phyloP scores from a whole-genome alignment of 2,113 vertebrate genomes.

The Acrocephalus arundinaceus region DNA sequence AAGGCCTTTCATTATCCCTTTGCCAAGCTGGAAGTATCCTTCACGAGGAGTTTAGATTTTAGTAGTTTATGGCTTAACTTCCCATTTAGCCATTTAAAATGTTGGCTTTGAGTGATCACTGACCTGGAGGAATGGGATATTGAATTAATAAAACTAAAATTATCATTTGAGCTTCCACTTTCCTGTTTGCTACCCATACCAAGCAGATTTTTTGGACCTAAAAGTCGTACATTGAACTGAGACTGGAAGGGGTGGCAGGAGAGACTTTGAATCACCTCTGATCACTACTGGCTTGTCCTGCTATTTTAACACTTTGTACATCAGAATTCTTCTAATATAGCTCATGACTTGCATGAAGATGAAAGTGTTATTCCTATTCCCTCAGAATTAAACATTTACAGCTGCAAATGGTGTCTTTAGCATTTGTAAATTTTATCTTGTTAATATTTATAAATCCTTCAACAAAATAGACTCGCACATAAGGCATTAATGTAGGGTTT shows the following conservation, averaged over 20 bases:
- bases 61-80: neutral
- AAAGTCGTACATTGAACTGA: neutral
- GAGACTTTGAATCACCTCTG: neutral
- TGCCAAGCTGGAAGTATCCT: neutral
- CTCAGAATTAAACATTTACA: conserved; percentile 41
- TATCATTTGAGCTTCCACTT: neutral
- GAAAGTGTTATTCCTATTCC: neutral
- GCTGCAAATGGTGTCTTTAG: conserved; percentile 2
- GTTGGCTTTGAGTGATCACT: neutral
- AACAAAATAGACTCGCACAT: neutral
- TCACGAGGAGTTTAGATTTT: neutral
- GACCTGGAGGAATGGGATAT: neutral
- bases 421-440: conserved; percentile 9
- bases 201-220: neutral
- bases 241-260: neutral
- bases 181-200: neutral
- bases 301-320: neutral
- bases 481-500: neutral
- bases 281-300: neutral
- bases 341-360: neutral
- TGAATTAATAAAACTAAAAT: neutral
- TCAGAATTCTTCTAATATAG: neutral
- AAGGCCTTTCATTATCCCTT: neutral
- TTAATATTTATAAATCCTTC: conserved; percentile 41
- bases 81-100: neutral